A percentile compares a stretch with the other conserved stretches of the same genome.
Evolutionary conservation across 2,113 vertebrate genomes (phyloP).

Genomic region (Jacana jacana): DNA sequence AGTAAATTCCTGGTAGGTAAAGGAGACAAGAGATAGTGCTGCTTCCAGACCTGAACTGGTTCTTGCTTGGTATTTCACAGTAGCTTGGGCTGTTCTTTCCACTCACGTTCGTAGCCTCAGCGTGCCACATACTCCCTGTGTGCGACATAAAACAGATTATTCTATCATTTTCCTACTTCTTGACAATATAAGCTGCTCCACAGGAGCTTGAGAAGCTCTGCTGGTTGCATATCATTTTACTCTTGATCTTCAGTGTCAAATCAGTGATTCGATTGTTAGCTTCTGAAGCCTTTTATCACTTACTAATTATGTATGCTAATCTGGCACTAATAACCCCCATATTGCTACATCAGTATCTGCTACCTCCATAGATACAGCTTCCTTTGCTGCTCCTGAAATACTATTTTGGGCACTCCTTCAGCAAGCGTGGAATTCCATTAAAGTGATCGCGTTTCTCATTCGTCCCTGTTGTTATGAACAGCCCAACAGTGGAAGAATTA

Average conservation of each 20-base stretch:
- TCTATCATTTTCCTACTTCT: background rate
- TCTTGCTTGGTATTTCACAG: background rate
- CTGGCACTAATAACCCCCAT: background rate
- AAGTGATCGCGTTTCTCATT: background rate
- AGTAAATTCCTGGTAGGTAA: background rate
- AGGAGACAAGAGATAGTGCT: background rate
- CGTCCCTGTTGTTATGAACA: background rate
- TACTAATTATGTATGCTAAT: background rate
- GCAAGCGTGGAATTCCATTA: background rate
- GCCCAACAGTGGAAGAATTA: background rate
- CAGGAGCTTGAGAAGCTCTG: background rate
- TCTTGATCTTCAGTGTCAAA: background rate
- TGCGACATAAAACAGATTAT: background rate
- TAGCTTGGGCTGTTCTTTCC: background rate
- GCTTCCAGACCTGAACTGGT: background rate
- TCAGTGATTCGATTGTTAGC: background rate
- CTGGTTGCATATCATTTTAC: background rate
- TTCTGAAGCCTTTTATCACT: background rate
- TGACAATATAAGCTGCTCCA: background rate
- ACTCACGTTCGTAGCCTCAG: fast-evolving
- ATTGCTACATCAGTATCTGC: background rate
- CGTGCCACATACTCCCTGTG: background rate
- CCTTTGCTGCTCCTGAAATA: background rate
- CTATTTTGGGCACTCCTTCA: background rate
- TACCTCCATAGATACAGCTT: background rate